phyloP scores from a whole-genome alignment of 2,888 invertebrate genomes.

The Heteromurus nitidus region DNA sequence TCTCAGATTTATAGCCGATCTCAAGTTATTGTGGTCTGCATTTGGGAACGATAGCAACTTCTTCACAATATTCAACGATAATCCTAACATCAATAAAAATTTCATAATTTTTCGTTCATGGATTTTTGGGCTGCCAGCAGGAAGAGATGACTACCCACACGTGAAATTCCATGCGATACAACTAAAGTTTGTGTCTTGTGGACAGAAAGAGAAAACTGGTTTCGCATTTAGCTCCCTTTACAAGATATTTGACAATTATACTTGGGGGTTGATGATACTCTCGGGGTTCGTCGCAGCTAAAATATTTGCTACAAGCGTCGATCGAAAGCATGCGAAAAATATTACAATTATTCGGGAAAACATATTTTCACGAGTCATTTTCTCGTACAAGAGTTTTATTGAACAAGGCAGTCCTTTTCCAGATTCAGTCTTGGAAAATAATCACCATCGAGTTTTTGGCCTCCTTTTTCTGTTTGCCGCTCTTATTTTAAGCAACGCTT shows the following conservation, averaged over 20 bases:
- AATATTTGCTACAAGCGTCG: too few relatives aligned
- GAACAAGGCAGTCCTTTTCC: constrained; percentile 40
- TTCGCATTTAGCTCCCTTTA: background rate
- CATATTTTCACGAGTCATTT: too few relatives aligned
- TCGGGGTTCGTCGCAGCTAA: too few relatives aligned
- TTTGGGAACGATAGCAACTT: background rate
- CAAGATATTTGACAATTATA: background rate
- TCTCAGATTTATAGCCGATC: background rate
- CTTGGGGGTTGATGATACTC: background rate
- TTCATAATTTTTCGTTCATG: too few relatives aligned
- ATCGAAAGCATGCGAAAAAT: too few relatives aligned
- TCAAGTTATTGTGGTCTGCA: background rate
- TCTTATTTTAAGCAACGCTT: constrained; percentile 36
- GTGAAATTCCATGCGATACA: background rate
- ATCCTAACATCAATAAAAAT: too few relatives aligned
- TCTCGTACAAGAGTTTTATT: constrained; percentile 34
- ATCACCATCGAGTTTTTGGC: background rate
- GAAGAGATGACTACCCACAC: background rate
- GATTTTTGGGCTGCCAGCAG: background rate
- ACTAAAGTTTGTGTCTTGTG: background rate
- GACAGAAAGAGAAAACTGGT: background rate
- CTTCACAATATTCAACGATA: background rate
- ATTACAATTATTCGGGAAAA: too few relatives aligned
- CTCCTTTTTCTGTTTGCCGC: background rate
- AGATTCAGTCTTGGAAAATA: background rate